Percentiles rank a stretch among this genome's conserved stretches.
Conservation (phyloP, 2,888 invertebrate genomes). For the Rutpela maculata region DNA sequence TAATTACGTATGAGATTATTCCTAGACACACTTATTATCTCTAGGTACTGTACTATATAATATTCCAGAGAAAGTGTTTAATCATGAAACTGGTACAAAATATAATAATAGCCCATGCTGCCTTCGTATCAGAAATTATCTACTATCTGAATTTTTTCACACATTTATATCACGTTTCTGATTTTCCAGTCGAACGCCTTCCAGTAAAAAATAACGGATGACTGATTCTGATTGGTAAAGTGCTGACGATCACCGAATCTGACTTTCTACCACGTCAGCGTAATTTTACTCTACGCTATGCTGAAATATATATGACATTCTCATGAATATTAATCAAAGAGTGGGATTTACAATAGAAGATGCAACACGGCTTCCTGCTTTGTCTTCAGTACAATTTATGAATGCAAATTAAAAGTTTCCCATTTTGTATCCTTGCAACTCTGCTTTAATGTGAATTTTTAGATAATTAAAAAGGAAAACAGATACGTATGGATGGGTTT, state of each 20-base stretch:
- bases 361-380: constrained; percentile 2
- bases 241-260: constrained; percentile 44
- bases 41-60: too few relatives aligned
- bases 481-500: background rate
- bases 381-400: constrained; percentile 1
- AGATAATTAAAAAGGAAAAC: background rate
- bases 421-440: background rate
- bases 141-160: constrained; percentile 47
- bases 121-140: constrained; percentile 12
- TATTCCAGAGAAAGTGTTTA: background rate
- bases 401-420: background rate
- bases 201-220: constrained; percentile 59
- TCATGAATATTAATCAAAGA: constrained; percentile 41
- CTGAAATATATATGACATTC: constrained; percentile 30
- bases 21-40: too few relatives aligned
- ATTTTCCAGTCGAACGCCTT: constrained; percentile 62
- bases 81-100: background rate
- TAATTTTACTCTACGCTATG: constrained; percentile 26
- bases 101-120: background rate
- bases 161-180: constrained; percentile 63
- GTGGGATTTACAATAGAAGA: constrained; percentile 9
- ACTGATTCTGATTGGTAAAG: constrained; percentile 49
- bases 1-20: too few relatives aligned
- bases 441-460: background rate
- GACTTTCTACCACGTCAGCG: constrained; percentile 42